Percentiles rank a stretch among this genome's conserved stretches.
These are phyloP conservation scores for Acanthornis magna DNA, from an alignment of 2,797 vertebrate species.

Conservation along the genomic window DNA sequence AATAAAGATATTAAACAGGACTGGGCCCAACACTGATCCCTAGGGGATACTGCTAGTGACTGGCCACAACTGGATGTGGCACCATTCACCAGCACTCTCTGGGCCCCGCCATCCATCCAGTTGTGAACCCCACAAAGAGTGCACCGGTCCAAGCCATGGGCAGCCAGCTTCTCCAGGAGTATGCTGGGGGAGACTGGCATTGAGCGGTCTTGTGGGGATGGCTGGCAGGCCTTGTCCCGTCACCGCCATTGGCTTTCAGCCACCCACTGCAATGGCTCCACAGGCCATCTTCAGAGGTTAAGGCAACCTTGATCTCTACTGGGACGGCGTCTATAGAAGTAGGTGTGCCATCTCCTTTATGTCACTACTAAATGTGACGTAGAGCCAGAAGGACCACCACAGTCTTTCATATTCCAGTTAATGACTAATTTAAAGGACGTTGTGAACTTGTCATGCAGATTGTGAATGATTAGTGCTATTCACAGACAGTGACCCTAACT, in stretches of 20 bases:
- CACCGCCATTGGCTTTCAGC: background rate
- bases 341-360: background rate
- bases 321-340: background rate
- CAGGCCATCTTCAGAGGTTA: background rate
- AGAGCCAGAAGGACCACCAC: background rate
- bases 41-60: background rate
- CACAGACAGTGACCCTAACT: background rate
- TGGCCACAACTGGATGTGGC: background rate
- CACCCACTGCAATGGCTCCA: accelerated
- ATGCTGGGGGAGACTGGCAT: background rate
- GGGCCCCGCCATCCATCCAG: background rate
- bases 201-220: background rate
- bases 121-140: background rate
- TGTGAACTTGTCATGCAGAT: background rate
- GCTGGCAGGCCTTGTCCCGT: background rate
- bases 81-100: background rate
- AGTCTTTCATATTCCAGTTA: background rate
- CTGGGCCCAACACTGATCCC: background rate
- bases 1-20: background rate
- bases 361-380: background rate
- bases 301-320: background rate
- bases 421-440: background rate
- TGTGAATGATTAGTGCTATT: background rate
- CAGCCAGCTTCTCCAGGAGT: background rate
- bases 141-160: background rate